These are phyloP conservation scores for Nannobrachium achirus DNA, from an alignment of 2,113 vertebrate species.

Conservation along the genomic window DNA sequence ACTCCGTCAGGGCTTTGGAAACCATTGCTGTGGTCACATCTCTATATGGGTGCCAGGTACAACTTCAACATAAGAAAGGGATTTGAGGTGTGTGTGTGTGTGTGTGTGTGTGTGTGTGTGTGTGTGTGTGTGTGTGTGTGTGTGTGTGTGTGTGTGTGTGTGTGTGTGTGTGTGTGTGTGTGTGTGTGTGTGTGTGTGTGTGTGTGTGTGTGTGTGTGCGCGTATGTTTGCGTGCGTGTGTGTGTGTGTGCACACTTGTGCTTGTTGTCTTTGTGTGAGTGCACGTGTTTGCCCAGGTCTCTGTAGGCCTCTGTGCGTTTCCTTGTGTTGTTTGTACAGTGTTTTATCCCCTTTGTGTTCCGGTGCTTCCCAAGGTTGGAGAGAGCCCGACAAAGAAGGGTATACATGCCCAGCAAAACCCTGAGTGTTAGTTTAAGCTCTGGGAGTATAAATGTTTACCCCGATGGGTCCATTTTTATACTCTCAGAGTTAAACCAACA, in stretches of 20 bases:
- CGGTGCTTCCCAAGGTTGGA: constrained; percentile 77
- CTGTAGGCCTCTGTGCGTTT: constrained; percentile 14
- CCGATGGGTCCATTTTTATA: too few relatives aligned
- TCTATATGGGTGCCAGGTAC: constrained; percentile 28
- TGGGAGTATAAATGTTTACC: too few relatives aligned
- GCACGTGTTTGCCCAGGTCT: constrained; percentile 20
- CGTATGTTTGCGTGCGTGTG: constrained; percentile 7
- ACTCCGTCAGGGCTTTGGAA: constrained; percentile 22
- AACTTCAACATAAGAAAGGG: not conserved
- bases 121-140: not conserved
- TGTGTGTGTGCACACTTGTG: constrained; percentile 6
- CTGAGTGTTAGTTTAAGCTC: too few relatives aligned
- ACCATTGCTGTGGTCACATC: constrained; percentile 31
- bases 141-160: not conserved
- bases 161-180: constrained; percentile 7
- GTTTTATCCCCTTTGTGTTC: constrained; percentile 51
- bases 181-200: not conserved
- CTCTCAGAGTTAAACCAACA: too few relatives aligned
- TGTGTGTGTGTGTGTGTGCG: not conserved
- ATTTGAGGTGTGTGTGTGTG: constrained; percentile 29
- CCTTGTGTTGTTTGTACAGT: not conserved
- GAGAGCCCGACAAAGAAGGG: constrained; percentile 72
- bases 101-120: constrained; percentile 15
- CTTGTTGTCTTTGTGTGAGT: not conserved
- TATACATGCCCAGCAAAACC: constrained; percentile 9